Evolutionary conservation across 2,113 vertebrate species (phyloP), one percentile per base, ranked within the genome.

Genomic region (Platycercus adscitus): DNA sequence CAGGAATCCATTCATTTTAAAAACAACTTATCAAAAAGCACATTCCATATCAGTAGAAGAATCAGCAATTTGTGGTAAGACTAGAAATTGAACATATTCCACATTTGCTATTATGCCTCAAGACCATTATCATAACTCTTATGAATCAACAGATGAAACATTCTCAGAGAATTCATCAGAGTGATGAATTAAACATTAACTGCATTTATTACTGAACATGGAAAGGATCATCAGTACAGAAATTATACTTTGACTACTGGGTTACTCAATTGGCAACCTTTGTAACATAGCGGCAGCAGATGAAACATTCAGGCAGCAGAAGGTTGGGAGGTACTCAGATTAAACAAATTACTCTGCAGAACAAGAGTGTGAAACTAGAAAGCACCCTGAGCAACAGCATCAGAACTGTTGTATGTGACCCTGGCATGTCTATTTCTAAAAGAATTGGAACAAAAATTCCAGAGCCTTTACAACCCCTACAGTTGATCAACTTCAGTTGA

Each of bases 211-310:
- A 96, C 66, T 81, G 86, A 90, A 96, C 81, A 93, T 95, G 76
- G 95, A 93, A 95, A 72, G 53, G 71, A 93, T 94, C 63, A 94
- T 52, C 41, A 92, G 86, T 86, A 78, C 37, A 37, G 55, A 94
- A 91, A 96, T 65, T 84, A 94, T 53, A 63, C 41, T 86, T 78
- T 81, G 75, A 83, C 63, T 93, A 77, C 52, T 52, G 79, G 14
- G 24, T 90, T 95, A 84, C 64, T 50, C 80, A 75, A 80, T 95
- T 61, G 73, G n/a, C 91, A 95, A 97, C 92, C 96, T 98, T 97
- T 97, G 96, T 93, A 95, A 96, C 88, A 53, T 44, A 86, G 53
- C 76, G 81, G 70, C 18, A 91, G 24, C 25, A 64, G 79, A 86
- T 75, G 82, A 55, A 79, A 86, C 56, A 77, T 29, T 52, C 33